Base-by-base conservation (phyloP, 2,797 vertebrate species). In the Pelobates cultripes region DNA sequence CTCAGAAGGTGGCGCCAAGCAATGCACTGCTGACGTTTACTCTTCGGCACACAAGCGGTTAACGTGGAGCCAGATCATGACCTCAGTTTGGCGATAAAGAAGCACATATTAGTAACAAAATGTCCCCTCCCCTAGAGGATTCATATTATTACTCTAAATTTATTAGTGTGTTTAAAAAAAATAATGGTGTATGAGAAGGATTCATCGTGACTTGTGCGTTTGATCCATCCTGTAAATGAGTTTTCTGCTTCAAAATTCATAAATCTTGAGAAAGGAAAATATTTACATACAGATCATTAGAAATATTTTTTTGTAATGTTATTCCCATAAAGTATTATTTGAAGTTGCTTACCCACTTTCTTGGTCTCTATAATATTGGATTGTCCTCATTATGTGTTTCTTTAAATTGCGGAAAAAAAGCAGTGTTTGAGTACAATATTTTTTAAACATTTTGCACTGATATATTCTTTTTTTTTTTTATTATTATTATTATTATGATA, bases 391-490 rank as follows among this genome's bases (percentile, higher is more conserved):
- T 77, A 69, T 42, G 42, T 78, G 70, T 77, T 74, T 51, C 51
- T 69, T 53, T 63, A 51, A 40, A 61, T 81, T 70, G 67, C 12
- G 10, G 17, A 51, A 51, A 8, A 28, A 64, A 66, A 43, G 55
- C 82, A 66, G 72, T 28, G 77, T 79, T 78, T 45, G 9, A 74
- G 53, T 79, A 53, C 55, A 75, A 28, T 74, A 78, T 78, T 83
- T 83, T 83, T 83, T 73, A 57, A 73, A 43, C 40, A 41, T 79
- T 83, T 83, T 83, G 82, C 82, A 83, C 82, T 83, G 77, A 79
- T 82, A n/a, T 9, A 8, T 68, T 77, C n/a, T 43, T 47, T 61
- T 45, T 77, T 45, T 43, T 63, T 40, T 77, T 45, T 43, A 47
- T 45, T 45, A 44, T 28, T 74, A 55, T 17, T 40, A 12, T 15